phyloP scores from a whole-genome alignment of 2,888 invertebrate genomes.

The Latrodectus hesperus region DNA sequence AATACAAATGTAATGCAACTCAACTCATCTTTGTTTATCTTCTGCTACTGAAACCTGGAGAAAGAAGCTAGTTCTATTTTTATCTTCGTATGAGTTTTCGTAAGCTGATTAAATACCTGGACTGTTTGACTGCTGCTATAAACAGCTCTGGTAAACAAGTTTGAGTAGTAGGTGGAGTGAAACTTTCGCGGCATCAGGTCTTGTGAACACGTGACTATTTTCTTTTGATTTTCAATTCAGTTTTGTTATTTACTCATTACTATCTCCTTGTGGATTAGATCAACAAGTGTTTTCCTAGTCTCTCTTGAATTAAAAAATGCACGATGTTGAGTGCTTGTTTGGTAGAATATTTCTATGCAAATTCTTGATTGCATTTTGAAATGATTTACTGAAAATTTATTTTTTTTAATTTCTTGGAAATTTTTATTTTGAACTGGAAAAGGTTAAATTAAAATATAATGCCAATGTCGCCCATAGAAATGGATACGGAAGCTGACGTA shows the following conservation, averaged over 20 bases:
- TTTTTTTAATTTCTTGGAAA: not conserved
- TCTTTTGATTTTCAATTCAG: not conserved
- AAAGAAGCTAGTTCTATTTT: constrained; percentile 61
- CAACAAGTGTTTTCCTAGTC: constrained; percentile 15
- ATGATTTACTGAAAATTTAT: not conserved
- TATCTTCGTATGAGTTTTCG: constrained; percentile 36
- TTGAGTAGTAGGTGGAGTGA: constrained; percentile 38
- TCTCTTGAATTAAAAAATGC: not conserved
- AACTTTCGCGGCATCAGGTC: constrained; percentile 31
- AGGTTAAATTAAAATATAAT: constrained; percentile 34
- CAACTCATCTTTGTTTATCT: constrained; percentile 43
- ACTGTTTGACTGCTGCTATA: constrained; percentile 51
- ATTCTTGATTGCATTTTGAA: not conserved
- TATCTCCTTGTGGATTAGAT: not conserved
- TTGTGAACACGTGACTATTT: constrained; percentile 33
- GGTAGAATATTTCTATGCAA: not conserved
- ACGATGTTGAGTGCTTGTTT: not conserved
- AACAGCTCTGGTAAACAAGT: constrained; percentile 60
- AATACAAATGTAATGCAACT: constrained; percentile 16
- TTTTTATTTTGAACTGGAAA: not conserved
- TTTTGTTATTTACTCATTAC: not conserved
- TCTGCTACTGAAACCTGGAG: constrained; percentile 53
- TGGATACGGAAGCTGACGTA: constrained; percentile 68
- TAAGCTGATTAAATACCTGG: constrained; percentile 63
- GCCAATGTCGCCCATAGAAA: constrained; percentile 69